These are phyloP conservation scores for Palloptera scutellata DNA, from an alignment of 2,888 invertebrate species.

Conservation along the genomic window DNA sequence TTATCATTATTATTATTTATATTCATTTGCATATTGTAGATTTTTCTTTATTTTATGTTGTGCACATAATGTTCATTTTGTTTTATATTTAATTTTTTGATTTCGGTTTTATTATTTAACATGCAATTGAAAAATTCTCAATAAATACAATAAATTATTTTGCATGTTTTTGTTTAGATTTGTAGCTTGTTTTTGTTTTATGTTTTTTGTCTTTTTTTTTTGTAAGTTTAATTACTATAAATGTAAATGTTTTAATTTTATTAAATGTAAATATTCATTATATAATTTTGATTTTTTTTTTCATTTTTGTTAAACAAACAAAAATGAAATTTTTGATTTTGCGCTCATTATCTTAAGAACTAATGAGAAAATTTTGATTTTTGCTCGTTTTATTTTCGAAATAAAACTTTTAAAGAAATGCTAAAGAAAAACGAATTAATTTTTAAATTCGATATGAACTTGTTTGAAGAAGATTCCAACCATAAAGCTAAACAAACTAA, in stretches of 20 bases:
- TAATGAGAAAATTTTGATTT: conserved; percentile 35
- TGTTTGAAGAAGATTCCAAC: no score
- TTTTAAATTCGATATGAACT: no score
- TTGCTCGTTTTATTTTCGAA: conserved; percentile 19
- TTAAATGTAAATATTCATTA: conserved; percentile 17
- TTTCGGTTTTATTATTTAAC: not conserved
- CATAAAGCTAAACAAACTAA: no score
- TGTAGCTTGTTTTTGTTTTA: conserved; percentile 23
- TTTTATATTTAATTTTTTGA: not conserved
- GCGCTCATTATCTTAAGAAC: conserved; percentile 42
- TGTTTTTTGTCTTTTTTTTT: no score
- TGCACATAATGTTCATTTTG: conserved; percentile 34
- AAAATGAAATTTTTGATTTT: conserved; percentile 42
- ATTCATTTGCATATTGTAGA: no score
- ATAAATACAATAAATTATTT: conserved; percentile 1
- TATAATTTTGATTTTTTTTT: conserved; percentile 30
- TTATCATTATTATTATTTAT: not conserved
- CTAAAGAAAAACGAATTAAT: not conserved
- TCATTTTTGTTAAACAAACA: conserved; percentile 30
- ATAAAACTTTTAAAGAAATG: not conserved
- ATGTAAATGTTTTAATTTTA: conserved; percentile 15
- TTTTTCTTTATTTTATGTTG: conserved; percentile 29
- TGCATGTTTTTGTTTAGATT: conserved; percentile 20
- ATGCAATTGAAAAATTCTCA: conserved; percentile 12
- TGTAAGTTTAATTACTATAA: conserved; percentile 1